These are phyloP conservation scores for Hymenopus coronatus DNA, from an alignment of 2,888 invertebrate genomes.

Conservation along the genomic window DNA sequence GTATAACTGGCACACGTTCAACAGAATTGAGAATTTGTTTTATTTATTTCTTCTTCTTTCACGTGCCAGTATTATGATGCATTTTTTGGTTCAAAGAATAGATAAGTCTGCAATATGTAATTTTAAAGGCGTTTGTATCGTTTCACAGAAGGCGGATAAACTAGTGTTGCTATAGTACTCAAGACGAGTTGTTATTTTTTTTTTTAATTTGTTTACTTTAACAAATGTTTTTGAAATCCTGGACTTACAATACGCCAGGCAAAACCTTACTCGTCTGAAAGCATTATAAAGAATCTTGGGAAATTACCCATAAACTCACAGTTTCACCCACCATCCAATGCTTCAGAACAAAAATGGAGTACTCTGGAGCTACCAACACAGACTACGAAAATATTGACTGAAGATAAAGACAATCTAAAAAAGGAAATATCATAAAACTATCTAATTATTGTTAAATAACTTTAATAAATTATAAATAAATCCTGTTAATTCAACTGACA, in stretches of 20 bases:
- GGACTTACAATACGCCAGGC: neutral
- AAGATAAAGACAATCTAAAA: too few species aligned
- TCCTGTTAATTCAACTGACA: too few species aligned
- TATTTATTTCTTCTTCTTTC: too few species aligned
- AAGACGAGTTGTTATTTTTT: neutral
- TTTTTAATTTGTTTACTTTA: neutral
- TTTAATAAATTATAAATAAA: too few species aligned
- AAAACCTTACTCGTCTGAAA: neutral
- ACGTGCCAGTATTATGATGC: neutral
- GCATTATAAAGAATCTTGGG: slow-evolving; percentile 40
- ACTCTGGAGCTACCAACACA: neutral
- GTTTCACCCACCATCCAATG: slow-evolving; percentile 33
- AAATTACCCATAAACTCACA: slow-evolving; percentile 45
- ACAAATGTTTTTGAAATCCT: neutral
- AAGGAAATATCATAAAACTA: too few species aligned
- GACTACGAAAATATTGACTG: too few species aligned
- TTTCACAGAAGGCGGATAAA: neutral
- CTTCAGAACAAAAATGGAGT: slow-evolving; percentile 16
- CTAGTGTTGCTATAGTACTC: neutral
- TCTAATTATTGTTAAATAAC: too few species aligned
- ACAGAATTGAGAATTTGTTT: too few species aligned
- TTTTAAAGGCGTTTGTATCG: neutral
- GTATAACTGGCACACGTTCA: too few species aligned
- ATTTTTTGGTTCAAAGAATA: neutral
- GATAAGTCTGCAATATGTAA: neutral